Conservation (phyloP, 2,113 vertebrate species). For the Microcebus griseorufus region DNA sequence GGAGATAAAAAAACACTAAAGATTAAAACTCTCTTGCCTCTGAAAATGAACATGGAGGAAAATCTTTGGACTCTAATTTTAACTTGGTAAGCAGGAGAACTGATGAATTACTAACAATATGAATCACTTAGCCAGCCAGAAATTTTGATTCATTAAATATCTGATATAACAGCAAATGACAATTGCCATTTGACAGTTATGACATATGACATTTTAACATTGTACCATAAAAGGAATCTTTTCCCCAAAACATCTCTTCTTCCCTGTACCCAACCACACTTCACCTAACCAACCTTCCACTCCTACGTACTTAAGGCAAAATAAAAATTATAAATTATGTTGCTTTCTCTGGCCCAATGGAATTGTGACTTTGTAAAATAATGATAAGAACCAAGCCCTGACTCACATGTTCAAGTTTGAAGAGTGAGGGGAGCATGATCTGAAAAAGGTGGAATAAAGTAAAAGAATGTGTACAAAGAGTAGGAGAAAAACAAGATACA, state of each 20-base stretch:
- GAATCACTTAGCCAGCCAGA: neutral
- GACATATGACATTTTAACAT: neutral
- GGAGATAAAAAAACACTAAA: neutral
- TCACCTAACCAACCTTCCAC: neutral
- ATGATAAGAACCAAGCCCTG: neutral
- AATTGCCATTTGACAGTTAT: neutral
- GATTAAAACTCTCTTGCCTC: neutral
- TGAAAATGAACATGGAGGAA: neutral
- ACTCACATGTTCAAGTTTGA: neutral
- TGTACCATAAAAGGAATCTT: neutral
- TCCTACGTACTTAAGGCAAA: neutral
- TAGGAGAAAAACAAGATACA: neutral
- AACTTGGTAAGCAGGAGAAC: neutral
- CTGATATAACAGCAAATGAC: constrained; percentile 23
- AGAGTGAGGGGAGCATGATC: neutral
- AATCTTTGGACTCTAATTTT: neutral
- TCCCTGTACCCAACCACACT: neutral
- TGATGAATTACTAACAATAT: neutral
- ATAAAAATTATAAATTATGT: neutral
- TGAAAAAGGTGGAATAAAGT: neutral
- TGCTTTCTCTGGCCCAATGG: neutral
- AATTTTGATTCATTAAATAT: neutral
- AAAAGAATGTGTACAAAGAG: neutral
- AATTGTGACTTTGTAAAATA: neutral
- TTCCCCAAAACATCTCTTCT: neutral